phyloP scores from a whole-genome alignment of 2,797 vertebrate genomes.

The Falco novaeseelandiae region DNA sequence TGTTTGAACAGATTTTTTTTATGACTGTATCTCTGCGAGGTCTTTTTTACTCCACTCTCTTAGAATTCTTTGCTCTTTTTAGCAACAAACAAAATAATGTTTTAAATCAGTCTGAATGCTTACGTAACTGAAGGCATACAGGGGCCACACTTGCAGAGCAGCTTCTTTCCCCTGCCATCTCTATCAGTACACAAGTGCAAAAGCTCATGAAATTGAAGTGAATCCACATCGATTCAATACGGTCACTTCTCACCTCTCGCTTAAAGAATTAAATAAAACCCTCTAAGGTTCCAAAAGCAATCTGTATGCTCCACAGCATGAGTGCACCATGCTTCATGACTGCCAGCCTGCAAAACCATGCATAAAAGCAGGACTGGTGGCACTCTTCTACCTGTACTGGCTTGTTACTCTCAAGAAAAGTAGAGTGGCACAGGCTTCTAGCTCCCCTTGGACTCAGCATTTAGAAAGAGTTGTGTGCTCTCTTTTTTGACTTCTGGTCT shows the following conservation, averaged over 20 bases:
- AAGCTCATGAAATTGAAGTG: neutral
- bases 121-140: accelerated
- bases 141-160: neutral
- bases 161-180: neutral
- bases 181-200: neutral
- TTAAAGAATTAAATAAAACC: neutral
- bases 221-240: neutral
- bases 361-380: neutral
- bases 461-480: neutral
- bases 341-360: neutral
- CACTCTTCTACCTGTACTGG: neutral
- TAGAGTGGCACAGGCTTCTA: neutral
- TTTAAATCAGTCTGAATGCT: neutral
- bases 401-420: neutral
- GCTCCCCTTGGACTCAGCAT: neutral
- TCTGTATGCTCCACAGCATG: neutral
- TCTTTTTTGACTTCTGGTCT: neutral
- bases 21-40: neutral
- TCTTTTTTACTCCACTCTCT: neutral
- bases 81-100: neutral
- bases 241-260: neutral
- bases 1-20: neutral
- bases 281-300: neutral
- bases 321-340: accelerated
- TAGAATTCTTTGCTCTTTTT: neutral